A percentile compares a stretch with the other conserved stretches of the same genome.
Evolutionary conservation across 2,113 vertebrate genomes (phyloP).

Genomic region (Rhinoptilus africanus): DNA sequence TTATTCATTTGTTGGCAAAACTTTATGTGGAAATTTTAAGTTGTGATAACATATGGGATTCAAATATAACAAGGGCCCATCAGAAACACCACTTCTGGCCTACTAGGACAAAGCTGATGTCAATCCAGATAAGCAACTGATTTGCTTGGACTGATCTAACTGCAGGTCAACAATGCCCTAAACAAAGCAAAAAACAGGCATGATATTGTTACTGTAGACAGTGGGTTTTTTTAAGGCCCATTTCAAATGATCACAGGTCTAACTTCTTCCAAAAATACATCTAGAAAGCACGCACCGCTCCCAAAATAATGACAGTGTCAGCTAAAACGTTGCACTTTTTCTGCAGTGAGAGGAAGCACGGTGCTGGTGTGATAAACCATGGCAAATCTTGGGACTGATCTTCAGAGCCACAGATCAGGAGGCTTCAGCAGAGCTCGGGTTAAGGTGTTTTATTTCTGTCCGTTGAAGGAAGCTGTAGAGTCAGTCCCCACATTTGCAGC

Average conservation of each 20-base stretch:
- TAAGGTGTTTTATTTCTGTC: not conserved
- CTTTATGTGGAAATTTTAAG: not conserved
- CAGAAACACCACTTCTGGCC: not conserved
- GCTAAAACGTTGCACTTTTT: not conserved
- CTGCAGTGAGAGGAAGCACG: not conserved
- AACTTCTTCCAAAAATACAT: not conserved
- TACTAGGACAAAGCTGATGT: not conserved
- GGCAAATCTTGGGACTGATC: not conserved
- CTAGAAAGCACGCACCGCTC: not conserved
- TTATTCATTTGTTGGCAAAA: not conserved
- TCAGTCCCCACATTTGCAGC: not conserved
- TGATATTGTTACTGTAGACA: not conserved
- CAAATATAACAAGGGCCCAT: no score
- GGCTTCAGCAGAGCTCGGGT: not conserved
- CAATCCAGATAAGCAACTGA: not conserved
- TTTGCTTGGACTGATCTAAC: not conserved
- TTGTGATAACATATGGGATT: not conserved
- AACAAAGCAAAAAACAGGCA: not conserved
- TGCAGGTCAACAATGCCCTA: not conserved
- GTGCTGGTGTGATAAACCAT: not conserved
- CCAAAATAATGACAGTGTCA: not conserved
- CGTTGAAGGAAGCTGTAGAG: not conserved
- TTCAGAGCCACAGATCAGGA: not conserved
- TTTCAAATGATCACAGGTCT: not conserved
- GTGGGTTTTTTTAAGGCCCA: accelerated